Percentiles rank a stretch among this genome's conserved stretches.
These are phyloP conservation scores for Alcis repandata DNA, from an alignment of 2,888 invertebrate species.

Conservation along the genomic window DNA sequence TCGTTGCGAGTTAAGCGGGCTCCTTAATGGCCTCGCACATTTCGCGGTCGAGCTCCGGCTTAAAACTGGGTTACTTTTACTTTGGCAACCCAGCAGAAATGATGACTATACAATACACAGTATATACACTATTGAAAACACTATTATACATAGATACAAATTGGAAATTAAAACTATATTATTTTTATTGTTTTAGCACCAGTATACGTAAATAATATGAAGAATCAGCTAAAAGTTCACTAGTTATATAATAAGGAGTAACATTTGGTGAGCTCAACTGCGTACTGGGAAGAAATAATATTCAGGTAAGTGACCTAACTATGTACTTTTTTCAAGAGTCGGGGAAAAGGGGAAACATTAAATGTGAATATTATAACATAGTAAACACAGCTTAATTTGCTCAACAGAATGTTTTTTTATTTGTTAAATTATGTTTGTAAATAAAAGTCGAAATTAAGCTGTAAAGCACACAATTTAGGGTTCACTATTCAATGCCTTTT, in stretches of 20 bases:
- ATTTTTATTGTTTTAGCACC: conserved; percentile 8
- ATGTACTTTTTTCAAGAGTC: too few relatives aligned
- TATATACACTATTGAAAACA: background rate
- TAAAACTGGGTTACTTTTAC: background rate
- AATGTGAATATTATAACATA: too few relatives aligned
- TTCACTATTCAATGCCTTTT: background rate
- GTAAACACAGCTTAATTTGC: too few relatives aligned
- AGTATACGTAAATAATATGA: background rate
- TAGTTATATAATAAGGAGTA: background rate
- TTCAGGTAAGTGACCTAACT: too few relatives aligned
- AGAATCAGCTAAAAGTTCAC: background rate
- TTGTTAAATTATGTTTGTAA: too few relatives aligned
- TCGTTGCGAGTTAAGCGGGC: too few relatives aligned
- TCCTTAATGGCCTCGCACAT: too few relatives aligned
- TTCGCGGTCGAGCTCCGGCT: too few relatives aligned
- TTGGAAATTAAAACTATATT: conserved; percentile 2
- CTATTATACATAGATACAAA: background rate
- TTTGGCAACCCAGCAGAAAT: background rate
- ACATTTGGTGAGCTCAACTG: background rate
- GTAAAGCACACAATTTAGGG: background rate
- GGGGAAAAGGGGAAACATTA: too few relatives aligned
- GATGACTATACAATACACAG: background rate
- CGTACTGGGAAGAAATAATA: background rate
- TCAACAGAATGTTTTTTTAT: too few relatives aligned
- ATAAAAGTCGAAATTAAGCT: background rate